A percentile compares a stretch with the other conserved stretches of the same genome.
Evolutionary conservation across 2,888 invertebrate genomes (phyloP).

Genomic region (Teleiodes luculella): DNA sequence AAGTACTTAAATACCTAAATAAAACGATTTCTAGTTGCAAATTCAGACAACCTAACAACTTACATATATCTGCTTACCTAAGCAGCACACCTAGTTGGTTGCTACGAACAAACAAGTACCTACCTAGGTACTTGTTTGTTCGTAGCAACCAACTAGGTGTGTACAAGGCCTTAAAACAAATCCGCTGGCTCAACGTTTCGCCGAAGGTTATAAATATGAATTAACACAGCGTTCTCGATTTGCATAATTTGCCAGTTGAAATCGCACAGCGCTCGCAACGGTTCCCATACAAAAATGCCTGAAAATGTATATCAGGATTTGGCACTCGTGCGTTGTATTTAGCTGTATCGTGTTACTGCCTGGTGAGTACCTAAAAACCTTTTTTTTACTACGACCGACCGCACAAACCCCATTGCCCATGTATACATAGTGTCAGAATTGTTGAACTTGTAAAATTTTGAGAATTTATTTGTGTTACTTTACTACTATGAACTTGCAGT

Average conservation of each 20-base stretch:
- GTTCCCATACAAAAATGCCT: constrained; percentile 51
- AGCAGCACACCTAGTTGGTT: neutral
- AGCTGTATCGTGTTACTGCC: constrained; percentile 42
- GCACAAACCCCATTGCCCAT: too few relatives aligned
- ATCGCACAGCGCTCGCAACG: constrained; percentile 27
- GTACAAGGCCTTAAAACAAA: constrained; percentile 7
- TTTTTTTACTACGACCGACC: too few relatives aligned
- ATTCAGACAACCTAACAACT: too few relatives aligned
- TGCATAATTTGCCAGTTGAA: constrained; percentile 33
- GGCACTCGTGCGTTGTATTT: constrained; percentile 47
- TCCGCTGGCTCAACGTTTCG: constrained; percentile 14
- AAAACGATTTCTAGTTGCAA: too few relatives aligned
- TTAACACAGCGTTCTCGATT: constrained; percentile 27
- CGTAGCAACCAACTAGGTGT: neutral
- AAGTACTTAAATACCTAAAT: too few relatives aligned
- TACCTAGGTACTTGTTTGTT: neutral
- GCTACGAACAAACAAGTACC: neutral
- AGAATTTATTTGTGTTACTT: too few relatives aligned
- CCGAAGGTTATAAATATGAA: constrained; percentile 39
- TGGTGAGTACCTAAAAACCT: constrained; percentile 23
- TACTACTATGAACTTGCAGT: too few relatives aligned
- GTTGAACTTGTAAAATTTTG: too few relatives aligned
- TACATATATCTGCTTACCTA: too few relatives aligned
- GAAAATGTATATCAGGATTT: constrained; percentile 63
- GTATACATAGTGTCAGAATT: too few relatives aligned